These are phyloP conservation scores for Augochlora pura DNA, from an alignment of 1,140 invertebrate species.

Conservation along the genomic window DNA sequence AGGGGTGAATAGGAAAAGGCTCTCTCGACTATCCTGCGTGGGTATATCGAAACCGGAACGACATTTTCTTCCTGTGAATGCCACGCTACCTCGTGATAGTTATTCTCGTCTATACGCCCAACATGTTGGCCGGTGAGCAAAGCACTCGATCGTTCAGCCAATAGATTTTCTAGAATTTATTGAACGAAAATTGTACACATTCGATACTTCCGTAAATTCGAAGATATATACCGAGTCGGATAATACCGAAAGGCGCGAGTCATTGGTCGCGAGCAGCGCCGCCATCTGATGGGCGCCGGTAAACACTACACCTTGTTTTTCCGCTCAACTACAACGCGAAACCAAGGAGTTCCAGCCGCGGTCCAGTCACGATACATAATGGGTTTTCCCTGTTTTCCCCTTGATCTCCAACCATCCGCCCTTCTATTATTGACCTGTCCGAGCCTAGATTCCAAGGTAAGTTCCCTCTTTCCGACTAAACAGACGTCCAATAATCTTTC, in stretches of 20 bases:
- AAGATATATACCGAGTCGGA: no score
- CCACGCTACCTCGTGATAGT: not conserved
- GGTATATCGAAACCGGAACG: constrained; percentile 29
- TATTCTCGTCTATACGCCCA: not conserved
- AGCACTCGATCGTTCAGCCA: not conserved
- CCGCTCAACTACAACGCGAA: not conserved
- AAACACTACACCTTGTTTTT: constrained; percentile 54
- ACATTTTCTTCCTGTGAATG: constrained; percentile 32
- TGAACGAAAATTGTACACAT: not conserved
- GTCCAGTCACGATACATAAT: not conserved
- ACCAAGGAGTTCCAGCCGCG: no score
- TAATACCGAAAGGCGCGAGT: constrained; percentile 32
- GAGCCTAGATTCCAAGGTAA: no score
- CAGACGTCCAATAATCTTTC: no score
- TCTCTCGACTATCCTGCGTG: constrained; percentile 31
- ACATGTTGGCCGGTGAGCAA: not conserved
- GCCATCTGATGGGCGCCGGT: constrained; percentile 71
- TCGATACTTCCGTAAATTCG: not conserved
- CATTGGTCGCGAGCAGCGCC: constrained; percentile 44
- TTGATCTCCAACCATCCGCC: no score
- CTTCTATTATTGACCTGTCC: not conserved
- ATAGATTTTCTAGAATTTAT: not conserved
- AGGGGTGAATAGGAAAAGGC: constrained; percentile 46
- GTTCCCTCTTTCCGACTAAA: no score
- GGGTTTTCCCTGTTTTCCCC: not conserved